Evolutionary conservation across 2,888 invertebrate genomes (phyloP).

Genomic region (Ryuthela nishihirai): DNA sequence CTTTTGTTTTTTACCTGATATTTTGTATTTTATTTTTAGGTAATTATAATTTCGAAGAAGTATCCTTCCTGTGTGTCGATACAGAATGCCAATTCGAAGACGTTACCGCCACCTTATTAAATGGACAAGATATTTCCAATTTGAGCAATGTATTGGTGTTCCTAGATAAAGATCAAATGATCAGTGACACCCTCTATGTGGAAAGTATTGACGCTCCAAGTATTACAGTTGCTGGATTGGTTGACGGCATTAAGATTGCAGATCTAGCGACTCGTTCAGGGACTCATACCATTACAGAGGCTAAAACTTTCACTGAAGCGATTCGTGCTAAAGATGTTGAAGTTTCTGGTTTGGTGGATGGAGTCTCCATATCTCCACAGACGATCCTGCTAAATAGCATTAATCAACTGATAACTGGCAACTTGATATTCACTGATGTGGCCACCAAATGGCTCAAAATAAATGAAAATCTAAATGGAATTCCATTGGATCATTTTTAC

Average conservation of each 20-base stretch:
- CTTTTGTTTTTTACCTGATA: neutral
- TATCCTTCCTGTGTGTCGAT: slow-evolving; percentile 18
- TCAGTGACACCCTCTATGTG: slow-evolving; percentile 13
- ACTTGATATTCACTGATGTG: slow-evolving; percentile 8
- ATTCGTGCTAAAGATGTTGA: slow-evolving; percentile 10
- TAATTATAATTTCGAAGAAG: slow-evolving; percentile 22
- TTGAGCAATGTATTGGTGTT: slow-evolving; percentile 25
- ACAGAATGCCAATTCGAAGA: slow-evolving; percentile 12
- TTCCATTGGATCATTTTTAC: slow-evolving; percentile 20
- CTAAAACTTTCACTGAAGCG: slow-evolving; percentile 15
- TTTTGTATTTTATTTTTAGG: slow-evolving; percentile 5
- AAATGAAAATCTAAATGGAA: slow-evolving; percentile 17
- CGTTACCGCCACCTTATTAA: slow-evolving; percentile 17
- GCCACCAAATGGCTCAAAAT: slow-evolving; percentile 8
- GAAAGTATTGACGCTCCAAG: slow-evolving; percentile 12
- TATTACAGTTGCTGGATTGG: slow-evolving; percentile 17
- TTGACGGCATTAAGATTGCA: slow-evolving; percentile 20
- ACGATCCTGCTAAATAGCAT: slow-evolving; percentile 25
- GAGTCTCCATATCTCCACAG: slow-evolving; percentile 12
- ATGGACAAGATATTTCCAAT: slow-evolving; percentile 22
- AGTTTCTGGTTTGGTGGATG: slow-evolving; percentile 30
- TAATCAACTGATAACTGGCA: slow-evolving; percentile 25
- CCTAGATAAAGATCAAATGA: slow-evolving; percentile 18
- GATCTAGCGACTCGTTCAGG: slow-evolving; percentile 35
- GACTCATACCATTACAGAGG: slow-evolving; percentile 22